Evolutionary conservation across 2,113 vertebrate genomes (phyloP).

Genomic region (Gobio gobio): DNA sequence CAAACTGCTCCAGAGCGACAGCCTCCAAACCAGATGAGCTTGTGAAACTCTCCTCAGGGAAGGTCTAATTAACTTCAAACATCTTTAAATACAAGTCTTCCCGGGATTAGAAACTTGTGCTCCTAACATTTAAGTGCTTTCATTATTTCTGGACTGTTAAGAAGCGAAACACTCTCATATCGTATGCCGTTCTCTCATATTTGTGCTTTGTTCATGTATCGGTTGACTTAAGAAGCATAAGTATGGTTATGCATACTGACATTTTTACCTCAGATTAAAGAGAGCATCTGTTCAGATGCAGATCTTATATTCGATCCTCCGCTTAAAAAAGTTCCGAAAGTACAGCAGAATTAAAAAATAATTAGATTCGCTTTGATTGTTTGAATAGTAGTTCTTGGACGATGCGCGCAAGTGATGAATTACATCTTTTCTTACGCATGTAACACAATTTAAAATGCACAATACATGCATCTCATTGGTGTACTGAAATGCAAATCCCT

Average conservation of each 20-base stretch:
- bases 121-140: not conserved
- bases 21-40: constrained; percentile 43
- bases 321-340: not conserved
- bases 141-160: not conserved
- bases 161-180: not conserved
- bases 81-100: constrained; percentile 45
- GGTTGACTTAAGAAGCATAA: not conserved
- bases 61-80: constrained; percentile 52
- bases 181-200: not conserved
- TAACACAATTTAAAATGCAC: not conserved
- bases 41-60: constrained; percentile 44
- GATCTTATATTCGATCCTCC: no score
- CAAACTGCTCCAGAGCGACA: constrained; percentile 54
- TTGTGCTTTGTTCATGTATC: not conserved
- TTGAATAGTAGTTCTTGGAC: not conserved
- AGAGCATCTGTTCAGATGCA: not conserved
- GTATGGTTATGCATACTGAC: not conserved
- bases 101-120: not conserved
- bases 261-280: not conserved
- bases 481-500: constrained; percentile 21
- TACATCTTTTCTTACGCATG: not conserved
- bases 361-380: not conserved
- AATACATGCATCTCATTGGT: not conserved
- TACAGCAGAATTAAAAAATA: not conserved
- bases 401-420: not conserved